Base-by-base conservation (phyloP, 2,888 invertebrate genomes). In the Acleris literana region DNA sequence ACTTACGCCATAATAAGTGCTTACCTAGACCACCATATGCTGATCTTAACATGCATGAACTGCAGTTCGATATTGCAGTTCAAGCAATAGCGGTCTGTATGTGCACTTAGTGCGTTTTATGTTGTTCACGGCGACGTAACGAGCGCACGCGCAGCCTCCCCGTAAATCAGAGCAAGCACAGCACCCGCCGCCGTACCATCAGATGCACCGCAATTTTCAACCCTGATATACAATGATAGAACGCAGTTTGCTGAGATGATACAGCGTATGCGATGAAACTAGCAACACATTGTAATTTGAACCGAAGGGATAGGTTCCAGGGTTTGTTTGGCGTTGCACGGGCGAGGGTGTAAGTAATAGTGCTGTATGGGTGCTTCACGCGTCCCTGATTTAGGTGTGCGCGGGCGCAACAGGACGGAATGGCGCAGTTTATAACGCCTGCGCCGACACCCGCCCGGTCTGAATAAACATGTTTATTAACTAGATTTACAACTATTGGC, bases 381-480 rank as follows among this genome's bases (percentile, higher is more conserved):
- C 70, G 69, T 68, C 64, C 60, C 70, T 73, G 71, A 73, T 70
- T 73, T 73, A 71, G 68, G 69, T 66, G 69, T 51, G 71, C 69
- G 62, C 66, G 48, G 54, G 54, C 60, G 65, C 60, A 53, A 54
- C 59, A 43, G 25, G 59, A 59, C 52, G 69, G 64, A 62, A 63
- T 54, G 54, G 39, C 46, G 60, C 66, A 59, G 59, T 63, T 63
- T 58, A 61, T 58, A 58, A 48, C 62, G 62, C 65, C 39, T 48
- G 48, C 43, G 11, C 56, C 53, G 63, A 62, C 62, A 62, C 66
- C 68, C 53, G 63, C 33, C 52, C 39, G 53, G 63, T 63, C 60
- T 65, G 60, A 63, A 59, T 59, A 55, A 63, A 68, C 68, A 68
- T 59, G 68, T 63, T 66, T 66, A 66, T 66, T 66, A 66, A 61